phyloP scores from a whole-genome alignment of 2,797 vertebrate species.

The Aeoliscus strigatus region DNA sequence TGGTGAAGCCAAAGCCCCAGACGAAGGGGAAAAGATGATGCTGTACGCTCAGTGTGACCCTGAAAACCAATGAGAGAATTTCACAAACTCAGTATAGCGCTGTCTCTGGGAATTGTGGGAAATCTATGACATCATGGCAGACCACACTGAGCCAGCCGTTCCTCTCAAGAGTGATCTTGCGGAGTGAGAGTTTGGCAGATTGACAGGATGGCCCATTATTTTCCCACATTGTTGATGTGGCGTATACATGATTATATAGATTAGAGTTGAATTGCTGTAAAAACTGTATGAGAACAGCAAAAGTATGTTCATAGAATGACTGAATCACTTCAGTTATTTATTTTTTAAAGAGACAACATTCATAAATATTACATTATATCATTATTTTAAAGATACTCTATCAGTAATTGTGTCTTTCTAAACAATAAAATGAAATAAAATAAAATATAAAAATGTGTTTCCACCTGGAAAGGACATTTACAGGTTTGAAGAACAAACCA shows the following conservation, averaged over 20 bases:
- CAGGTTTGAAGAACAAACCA: slow-evolving; percentile 2
- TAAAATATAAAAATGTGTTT: too few relatives aligned
- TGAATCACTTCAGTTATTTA: too few relatives aligned
- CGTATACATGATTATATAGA: neutral
- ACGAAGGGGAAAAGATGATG: slow-evolving; percentile 9
- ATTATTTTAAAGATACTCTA: too few relatives aligned
- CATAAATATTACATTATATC: too few relatives aligned
- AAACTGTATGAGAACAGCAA: neutral
- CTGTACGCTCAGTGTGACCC: slow-evolving; percentile 15
- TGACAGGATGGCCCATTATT: slow-evolving; percentile 4
- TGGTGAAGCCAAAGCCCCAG: slow-evolving; percentile 6
- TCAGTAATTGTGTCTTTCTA: too few relatives aligned
- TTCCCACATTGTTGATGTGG: slow-evolving; percentile 33
- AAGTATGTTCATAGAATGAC: too few relatives aligned
- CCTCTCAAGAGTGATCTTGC: slow-evolving; percentile 10
- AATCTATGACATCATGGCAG: slow-evolving; percentile 27
- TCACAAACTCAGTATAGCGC: slow-evolving; percentile 32
- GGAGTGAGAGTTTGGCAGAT: slow-evolving; percentile 9
- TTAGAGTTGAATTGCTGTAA: neutral
- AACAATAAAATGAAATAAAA: too few relatives aligned
- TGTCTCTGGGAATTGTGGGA: slow-evolving; percentile 50
- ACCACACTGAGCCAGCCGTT: slow-evolving; percentile 25
- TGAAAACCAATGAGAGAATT: slow-evolving; percentile 26
- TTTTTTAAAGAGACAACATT: too few relatives aligned
- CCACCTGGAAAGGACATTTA: neutral